Evolutionary conservation across 2,888 invertebrate species (phyloP).

Genomic region (Drosophila tripunctata): DNA sequence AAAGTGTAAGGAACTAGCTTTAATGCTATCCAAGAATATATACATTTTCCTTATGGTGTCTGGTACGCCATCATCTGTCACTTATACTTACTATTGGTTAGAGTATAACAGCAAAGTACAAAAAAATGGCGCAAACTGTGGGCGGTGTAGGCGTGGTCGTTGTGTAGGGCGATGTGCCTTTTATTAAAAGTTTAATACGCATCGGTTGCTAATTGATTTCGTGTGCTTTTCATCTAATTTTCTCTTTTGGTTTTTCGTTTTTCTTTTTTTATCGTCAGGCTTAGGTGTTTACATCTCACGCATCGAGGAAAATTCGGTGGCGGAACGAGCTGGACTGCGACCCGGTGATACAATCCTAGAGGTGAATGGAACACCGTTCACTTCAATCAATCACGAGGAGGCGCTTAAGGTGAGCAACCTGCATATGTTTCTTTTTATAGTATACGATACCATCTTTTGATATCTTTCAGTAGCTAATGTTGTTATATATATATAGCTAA

Average conservation of each 20-base stretch:
- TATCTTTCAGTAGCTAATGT: conserved; percentile 58
- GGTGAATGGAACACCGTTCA: conserved; percentile 97
- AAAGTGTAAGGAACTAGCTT: no score
- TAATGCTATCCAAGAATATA: no score
- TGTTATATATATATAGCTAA: conserved; percentile 33
- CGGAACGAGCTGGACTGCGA: conserved; percentile 93
- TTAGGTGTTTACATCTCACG: conserved; percentile 96
- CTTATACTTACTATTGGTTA: background rate
- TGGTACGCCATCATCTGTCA: background rate
- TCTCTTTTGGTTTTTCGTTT: background rate
- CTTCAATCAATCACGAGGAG: conserved; percentile 95
- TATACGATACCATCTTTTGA: conserved; percentile 22
- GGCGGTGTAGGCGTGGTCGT: conserved; percentile 15
- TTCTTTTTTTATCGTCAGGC: conserved; percentile 85
- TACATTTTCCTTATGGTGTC: background rate
- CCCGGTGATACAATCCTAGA: conserved; percentile 97
- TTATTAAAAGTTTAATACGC: conserved; percentile 66
- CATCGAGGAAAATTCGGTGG: conserved; percentile 95
- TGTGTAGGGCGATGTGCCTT: conserved; percentile 31
- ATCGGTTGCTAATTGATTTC: conserved; percentile 68
- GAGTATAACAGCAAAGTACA: conserved; percentile 3
- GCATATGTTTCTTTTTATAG: conserved; percentile 16
- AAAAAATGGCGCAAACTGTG: conserved; percentile 10
- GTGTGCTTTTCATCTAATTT: conserved; percentile 4
- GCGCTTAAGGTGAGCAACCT: conserved; percentile 91